Evolutionary conservation across 2,888 invertebrate species (phyloP).

Genomic region (Pammene fasciana): DNA sequence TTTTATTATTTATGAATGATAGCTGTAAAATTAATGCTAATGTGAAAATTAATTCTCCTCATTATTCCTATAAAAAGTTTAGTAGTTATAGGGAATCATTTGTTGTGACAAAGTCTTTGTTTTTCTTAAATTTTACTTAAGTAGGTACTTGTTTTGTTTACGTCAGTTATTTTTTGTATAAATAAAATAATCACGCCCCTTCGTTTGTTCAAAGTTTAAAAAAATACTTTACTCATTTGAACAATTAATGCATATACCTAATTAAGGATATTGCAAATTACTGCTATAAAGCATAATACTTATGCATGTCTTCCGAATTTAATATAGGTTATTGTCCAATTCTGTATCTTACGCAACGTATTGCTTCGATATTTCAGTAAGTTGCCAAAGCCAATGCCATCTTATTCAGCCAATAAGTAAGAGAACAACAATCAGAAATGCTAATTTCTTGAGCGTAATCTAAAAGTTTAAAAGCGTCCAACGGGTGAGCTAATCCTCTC

Average conservation of each 20-base stretch:
- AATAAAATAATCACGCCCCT: conserved; percentile 17
- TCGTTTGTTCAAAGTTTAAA: conserved; percentile 4
- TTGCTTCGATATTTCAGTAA: not conserved
- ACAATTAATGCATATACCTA: not conserved
- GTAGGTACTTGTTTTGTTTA: no score
- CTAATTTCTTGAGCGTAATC: conserved; percentile 20
- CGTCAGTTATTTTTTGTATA: conserved; percentile 9
- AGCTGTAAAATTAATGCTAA: conserved; percentile 52
- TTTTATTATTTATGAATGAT: conserved; percentile 48
- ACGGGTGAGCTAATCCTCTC: conserved; percentile 69
- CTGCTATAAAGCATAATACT: no score
- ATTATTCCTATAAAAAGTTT: conserved; percentile 16
- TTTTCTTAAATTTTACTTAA: conserved; percentile 4
- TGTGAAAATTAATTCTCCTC: conserved; percentile 29
- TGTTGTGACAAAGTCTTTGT: not conserved
- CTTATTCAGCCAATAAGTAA: not conserved
- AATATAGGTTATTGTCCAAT: no score
- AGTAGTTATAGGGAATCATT: conserved; percentile 2
- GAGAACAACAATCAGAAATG: conserved; percentile 12
- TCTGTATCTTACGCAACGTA: no score
- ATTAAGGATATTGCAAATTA: not conserved
- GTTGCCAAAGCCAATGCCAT: not conserved
- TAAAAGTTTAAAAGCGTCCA: conserved; percentile 28
- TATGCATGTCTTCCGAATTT: no score
- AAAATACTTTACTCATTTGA: not conserved